Conservation (phyloP, 2,888 invertebrate genomes). For the Dorcus parallelipipedus region DNA sequence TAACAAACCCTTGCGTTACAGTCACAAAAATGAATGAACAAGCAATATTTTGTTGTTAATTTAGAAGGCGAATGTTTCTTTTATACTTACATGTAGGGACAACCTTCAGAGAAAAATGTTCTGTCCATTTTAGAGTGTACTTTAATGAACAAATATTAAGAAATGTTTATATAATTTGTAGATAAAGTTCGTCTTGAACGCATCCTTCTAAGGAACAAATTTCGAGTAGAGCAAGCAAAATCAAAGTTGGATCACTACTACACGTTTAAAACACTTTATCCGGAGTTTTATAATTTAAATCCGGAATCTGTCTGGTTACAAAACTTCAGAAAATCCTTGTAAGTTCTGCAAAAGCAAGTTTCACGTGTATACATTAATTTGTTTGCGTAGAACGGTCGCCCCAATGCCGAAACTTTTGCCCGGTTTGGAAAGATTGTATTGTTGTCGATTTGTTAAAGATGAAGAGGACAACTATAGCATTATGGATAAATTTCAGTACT, state of each 20-base stretch:
- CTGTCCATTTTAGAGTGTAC: no score
- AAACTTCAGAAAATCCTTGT: background rate
- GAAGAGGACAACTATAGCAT: background rate
- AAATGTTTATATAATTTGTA: no score
- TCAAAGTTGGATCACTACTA: slow-evolving; percentile 11
- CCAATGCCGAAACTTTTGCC: background rate
- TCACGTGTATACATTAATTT: background rate
- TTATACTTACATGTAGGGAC: no score
- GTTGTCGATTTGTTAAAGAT: background rate
- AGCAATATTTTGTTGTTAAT: no score
- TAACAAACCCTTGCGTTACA: no score
- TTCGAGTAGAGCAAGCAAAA: slow-evolving; percentile 14
- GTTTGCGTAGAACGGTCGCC: background rate
- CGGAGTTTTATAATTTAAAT: background rate
- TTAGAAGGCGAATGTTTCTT: no score
- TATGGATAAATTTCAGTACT: background rate
- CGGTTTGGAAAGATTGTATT: background rate
- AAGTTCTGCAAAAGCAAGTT: background rate
- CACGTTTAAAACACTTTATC: background rate
- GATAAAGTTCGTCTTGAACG: slow-evolving; percentile 12
- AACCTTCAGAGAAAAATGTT: no score
- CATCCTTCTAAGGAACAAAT: slow-evolving; percentile 15
- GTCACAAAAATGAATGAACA: no score
- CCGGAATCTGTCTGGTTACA: background rate
- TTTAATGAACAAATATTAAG: no score